Percentiles rank a stretch among this genome's conserved stretches.
phyloP scores from a whole-genome alignment of 53 echinoderm and acorn worm species.

The Crossaster papposus region DNA sequence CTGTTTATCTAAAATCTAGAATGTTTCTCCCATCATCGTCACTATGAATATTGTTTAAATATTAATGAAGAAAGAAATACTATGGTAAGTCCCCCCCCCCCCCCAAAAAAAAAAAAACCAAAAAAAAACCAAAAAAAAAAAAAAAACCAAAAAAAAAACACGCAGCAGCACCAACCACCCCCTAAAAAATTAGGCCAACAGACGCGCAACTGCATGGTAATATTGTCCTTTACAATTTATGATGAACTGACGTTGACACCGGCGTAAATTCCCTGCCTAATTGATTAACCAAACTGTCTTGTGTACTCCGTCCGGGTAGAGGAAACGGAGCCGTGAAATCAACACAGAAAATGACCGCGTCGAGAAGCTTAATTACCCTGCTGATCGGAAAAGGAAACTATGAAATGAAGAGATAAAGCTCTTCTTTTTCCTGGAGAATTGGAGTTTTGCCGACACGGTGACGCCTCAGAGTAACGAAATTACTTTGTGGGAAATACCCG shows the following conservation, averaged over 20 bases:
- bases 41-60: too few species aligned
- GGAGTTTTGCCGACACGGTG: neutral
- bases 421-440: neutral
- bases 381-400: neutral
- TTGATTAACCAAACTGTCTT: neutral
- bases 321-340: neutral
- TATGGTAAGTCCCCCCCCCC: too few species aligned
- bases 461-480: neutral
- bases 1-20: too few species aligned
- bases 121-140: too few species aligned
- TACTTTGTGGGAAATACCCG: neutral
- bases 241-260: neutral
- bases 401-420: neutral
- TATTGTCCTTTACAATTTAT: neutral
- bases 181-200: neutral
- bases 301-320: neutral
- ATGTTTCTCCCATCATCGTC: too few species aligned
- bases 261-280: constrained; percentile 2
- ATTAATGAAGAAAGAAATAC: too few species aligned
- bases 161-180: too few species aligned
- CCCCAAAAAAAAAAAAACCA: too few species aligned
- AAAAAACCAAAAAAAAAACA: too few species aligned
- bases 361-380: neutral
- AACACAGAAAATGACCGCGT: neutral
- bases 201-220: neutral